phyloP scores from a whole-genome alignment of 2,113 vertebrate genomes.

The Myocastor coypus region DNA sequence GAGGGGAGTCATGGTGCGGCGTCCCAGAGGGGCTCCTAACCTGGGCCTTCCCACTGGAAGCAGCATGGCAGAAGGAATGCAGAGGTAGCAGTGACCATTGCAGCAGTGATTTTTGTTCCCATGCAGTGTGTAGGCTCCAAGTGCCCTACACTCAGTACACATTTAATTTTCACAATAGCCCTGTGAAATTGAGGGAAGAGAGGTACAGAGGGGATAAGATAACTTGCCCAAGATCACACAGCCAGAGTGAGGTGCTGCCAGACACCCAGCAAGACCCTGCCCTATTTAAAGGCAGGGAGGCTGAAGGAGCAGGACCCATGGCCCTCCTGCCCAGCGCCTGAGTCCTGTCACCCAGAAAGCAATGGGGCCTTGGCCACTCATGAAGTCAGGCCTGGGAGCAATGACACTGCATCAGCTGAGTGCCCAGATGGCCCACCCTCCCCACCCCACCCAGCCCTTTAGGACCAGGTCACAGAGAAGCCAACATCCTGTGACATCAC shows the following conservation, averaged over 20 bases:
- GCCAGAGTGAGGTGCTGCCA: not conserved
- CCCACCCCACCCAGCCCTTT: not conserved
- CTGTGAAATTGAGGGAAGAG: not conserved
- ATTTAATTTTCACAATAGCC: not conserved
- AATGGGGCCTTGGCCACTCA: not conserved
- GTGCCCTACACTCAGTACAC: not conserved
- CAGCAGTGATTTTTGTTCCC: not conserved
- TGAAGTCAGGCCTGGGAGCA: not conserved
- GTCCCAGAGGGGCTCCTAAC: not conserved
- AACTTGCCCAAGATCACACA: not conserved
- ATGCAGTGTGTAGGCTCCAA: not conserved
- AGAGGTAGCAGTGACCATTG: not conserved
- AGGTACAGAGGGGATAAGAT: not conserved
- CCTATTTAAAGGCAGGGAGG: not conserved
- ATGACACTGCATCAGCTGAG: constrained; percentile 55
- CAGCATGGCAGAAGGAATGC: not conserved
- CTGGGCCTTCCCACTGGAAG: not conserved
- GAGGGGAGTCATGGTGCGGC: too few species aligned
- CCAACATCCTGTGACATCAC: constrained; percentile 50
- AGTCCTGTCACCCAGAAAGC: not conserved
- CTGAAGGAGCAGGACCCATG: too few species aligned
- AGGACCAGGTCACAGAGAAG: not conserved
- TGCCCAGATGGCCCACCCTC: not conserved
- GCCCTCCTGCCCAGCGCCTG: not conserved
- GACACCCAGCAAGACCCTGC: not conserved